Base-by-base conservation (phyloP, 2,113 vertebrate species). In the Plecotus auritus region DNA sequence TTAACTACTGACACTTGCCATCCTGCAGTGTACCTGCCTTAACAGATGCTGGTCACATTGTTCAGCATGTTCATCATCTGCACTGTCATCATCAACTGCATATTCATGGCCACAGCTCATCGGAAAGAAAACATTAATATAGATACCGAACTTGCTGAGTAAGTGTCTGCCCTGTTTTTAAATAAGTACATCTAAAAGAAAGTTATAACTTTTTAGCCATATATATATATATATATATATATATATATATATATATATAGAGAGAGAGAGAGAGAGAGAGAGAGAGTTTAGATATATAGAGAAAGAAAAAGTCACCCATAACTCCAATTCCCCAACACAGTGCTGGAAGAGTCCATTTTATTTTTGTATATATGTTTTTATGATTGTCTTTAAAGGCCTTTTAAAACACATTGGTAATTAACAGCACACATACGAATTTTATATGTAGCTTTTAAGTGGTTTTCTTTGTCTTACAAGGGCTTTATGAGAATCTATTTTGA, bases 51-150 rank as follows among this genome's bases (percentile, higher is more conserved):
- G 14, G 20, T 32, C 90, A 99, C 99, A 0, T 97, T 99, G 78
- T 99, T 99, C 98, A 99, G 99, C 90, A 95, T 98, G 87, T 99
- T 99, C 98, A 99, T 99, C 98, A 99, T 99, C 98, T 98, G 98
- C 98, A 99, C 99, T 45, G 99, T 99, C 97, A 56, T 99, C 96
- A 99, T 98, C 98, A 99, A 99, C 98, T 99, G 99, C 64, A 99
- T 98, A 94, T 99, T 99, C 98, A 99, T 99, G 99, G 98, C 99
- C 94, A 97, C 1, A 2, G 0, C 59, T 20, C 0, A 0, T 1
- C 9, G 4, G 18, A 82, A 47, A 20, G 56, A 93, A 1, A 45
- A 9, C n/a, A 69, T 2, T 1, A 64, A 0, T 1, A 0, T 1
- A 3, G 5, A 10, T 0, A 1, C 2, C 0, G 26, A 70, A 4